Percentiles rank a stretch among this genome's conserved stretches.
Conservation (phyloP, 1,140 invertebrate species). For the Lordiphosa mommai region DNA sequence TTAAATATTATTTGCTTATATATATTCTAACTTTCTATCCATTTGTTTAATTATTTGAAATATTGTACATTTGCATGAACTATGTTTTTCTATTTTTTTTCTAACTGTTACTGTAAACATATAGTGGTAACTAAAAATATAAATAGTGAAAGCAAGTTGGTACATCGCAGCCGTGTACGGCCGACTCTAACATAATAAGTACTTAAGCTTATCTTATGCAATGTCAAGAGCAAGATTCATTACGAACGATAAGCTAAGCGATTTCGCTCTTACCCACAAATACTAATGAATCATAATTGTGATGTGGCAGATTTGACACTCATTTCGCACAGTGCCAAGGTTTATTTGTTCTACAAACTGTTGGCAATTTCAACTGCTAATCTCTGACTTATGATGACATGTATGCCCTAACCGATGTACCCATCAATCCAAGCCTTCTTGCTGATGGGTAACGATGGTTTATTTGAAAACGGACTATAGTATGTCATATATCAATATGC, state of each 20-base stretch:
- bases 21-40: too few relatives aligned
- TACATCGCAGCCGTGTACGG: not conserved
- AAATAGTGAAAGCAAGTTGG: too few relatives aligned
- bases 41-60: too few relatives aligned
- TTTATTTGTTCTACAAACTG: too few relatives aligned
- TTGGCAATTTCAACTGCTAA: constrained; percentile 28
- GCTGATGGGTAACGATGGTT: too few relatives aligned
- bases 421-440: too few relatives aligned
- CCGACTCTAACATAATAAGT: not conserved
- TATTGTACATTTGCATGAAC: too few relatives aligned
- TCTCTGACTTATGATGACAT: constrained; percentile 32
- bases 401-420: constrained; percentile 11
- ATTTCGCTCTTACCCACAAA: not conserved
- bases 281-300: constrained; percentile 12
- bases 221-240: constrained; percentile 27
- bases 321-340: not conserved
- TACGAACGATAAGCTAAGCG: constrained; percentile 15
- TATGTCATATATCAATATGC: constrained; percentile 48
- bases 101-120: too few relatives aligned
- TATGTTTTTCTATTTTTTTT: too few relatives aligned
- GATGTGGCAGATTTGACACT: not conserved
- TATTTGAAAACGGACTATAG: not conserved
- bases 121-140: too few relatives aligned
- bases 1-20: too few relatives aligned
- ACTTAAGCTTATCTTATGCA: constrained; percentile 22